A percentile compares a stretch with the other conserved stretches of the same genome.
Evolutionary conservation across 2,888 invertebrate genomes (phyloP).

Genomic region (Corythucha ciliata): DNA sequence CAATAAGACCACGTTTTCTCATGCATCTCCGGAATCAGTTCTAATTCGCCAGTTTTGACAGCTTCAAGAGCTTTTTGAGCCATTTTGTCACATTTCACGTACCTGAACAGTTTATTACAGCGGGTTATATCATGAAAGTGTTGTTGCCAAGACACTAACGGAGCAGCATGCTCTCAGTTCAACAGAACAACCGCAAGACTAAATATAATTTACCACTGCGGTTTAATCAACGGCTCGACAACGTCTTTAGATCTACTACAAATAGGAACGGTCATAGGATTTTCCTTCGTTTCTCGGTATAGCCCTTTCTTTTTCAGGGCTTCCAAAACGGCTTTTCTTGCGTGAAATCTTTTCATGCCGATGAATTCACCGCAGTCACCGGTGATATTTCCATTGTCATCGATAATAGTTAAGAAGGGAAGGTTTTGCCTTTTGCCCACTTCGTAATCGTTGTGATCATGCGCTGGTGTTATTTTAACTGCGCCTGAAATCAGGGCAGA

Average conservation of each 20-base stretch:
- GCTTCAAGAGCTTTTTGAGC: constrained; percentile 72
- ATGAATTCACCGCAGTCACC: constrained; percentile 69
- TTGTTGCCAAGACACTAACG: too few relatives aligned
- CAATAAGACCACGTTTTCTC: constrained; percentile 91
- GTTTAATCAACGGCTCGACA: constrained; percentile 89
- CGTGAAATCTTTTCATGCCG: constrained; percentile 85
- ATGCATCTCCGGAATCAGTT: constrained; percentile 83
- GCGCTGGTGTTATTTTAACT: constrained; percentile 97
- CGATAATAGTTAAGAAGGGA: constrained; percentile 78
- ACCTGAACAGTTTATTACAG: constrained; percentile 49
- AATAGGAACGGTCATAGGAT: constrained; percentile 93
- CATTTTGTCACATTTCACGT: constrained; percentile 84
- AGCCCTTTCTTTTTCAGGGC: constrained; percentile 60
- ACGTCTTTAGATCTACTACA: constrained; percentile 96
- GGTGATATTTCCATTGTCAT: constrained; percentile 79
- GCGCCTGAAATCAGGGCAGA: too few relatives aligned
- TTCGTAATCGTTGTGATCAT: constrained; percentile 95
- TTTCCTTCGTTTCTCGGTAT: constrained; percentile 70
- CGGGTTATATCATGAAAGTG: too few relatives aligned
- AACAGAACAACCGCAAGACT: too few relatives aligned
- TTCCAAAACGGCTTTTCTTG: constrained; percentile 68
- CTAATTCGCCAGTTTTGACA: constrained; percentile 68
- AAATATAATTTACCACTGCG: constrained; percentile 69
- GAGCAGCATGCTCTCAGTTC: too few relatives aligned
- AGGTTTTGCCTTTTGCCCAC: constrained; percentile 82